Conservation (phyloP, 37 sponge, comb jelly and placozoan genomes). For the Ianthella basta region DNA sequence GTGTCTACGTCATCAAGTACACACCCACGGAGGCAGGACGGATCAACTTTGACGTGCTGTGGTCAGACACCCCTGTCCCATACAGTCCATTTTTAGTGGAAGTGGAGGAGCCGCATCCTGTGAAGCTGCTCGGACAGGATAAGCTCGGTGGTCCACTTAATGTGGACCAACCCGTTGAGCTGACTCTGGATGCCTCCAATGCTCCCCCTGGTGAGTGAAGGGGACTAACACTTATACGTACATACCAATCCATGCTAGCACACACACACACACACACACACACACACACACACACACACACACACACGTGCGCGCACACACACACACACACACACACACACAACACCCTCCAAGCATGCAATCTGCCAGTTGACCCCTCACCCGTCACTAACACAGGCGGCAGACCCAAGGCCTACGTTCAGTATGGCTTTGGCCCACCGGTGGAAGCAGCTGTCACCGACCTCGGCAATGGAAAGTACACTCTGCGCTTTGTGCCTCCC, state of each 20-base stretch:
- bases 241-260: neutral
- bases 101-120: slow-evolving; percentile 47
- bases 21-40: slow-evolving; percentile 40
- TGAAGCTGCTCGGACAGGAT: slow-evolving; percentile 52
- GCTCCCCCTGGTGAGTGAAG: slow-evolving; percentile 38
- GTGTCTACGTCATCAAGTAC: slow-evolving; percentile 49
- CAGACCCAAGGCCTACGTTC: slow-evolving; percentile 27
- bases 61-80: slow-evolving; percentile 67
- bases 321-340: too few relatives aligned
- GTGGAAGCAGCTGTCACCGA: slow-evolving; percentile 23
- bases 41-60: slow-evolving; percentile 51
- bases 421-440: slow-evolving; percentile 37
- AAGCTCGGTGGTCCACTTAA: slow-evolving; percentile 24
- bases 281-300: too few relatives aligned
- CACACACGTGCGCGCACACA: too few relatives aligned
- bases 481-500: slow-evolving; percentile 45
- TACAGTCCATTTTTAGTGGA: slow-evolving; percentile 62
- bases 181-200: slow-evolving; percentile 54
- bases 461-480: slow-evolving; percentile 33
- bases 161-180: slow-evolving; percentile 41
- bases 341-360: neutral
- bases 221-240: neutral
- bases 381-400: neutral
- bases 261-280: too few relatives aligned
- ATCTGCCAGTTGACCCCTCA: neutral